Conservation (phyloP, 2,888 invertebrate species). For the Tachystola acroxantha region DNA sequence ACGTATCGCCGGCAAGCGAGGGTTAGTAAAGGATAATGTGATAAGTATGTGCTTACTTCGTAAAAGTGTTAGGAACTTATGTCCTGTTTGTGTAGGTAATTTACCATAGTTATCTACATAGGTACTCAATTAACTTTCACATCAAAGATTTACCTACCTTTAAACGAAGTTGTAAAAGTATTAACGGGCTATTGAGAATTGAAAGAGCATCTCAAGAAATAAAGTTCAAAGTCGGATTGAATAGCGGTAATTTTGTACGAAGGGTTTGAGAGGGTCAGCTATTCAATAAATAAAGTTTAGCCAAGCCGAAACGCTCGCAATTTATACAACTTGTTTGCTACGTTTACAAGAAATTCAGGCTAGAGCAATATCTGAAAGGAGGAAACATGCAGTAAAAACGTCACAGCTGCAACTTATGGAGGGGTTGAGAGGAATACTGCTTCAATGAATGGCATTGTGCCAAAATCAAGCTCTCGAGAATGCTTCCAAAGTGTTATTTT, state of each 20-base stretch:
- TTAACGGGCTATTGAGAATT: too few relatives aligned
- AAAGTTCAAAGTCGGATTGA: not conserved
- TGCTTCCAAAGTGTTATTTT: not conserved
- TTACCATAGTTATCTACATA: too few relatives aligned
- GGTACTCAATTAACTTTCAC: too few relatives aligned
- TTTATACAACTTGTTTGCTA: not conserved
- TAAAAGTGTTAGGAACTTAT: too few relatives aligned
- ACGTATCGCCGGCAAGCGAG: too few relatives aligned
- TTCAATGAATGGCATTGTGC: slow-evolving; percentile 5
- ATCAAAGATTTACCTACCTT: too few relatives aligned
- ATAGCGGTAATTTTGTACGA: not conserved
- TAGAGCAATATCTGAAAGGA: not conserved
- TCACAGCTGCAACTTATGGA: slow-evolving; percentile 8
- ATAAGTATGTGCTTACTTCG: too few relatives aligned
- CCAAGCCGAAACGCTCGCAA: not conserved
- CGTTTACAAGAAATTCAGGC: slow-evolving; percentile 1
- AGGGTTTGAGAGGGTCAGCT: not conserved
- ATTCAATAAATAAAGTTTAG: not conserved
- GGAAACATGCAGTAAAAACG: slow-evolving; percentile 6
- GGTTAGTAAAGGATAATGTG: too few relatives aligned
- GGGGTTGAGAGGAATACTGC: not conserved
- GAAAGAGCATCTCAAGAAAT: too few relatives aligned
- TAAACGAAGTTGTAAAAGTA: too few relatives aligned
- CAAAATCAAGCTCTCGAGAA: slow-evolving; percentile 2
- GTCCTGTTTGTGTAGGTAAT: too few relatives aligned